These are phyloP conservation scores for Clunio marinus DNA, from an alignment of 2,888 invertebrate genomes.

Conservation along the genomic window DNA sequence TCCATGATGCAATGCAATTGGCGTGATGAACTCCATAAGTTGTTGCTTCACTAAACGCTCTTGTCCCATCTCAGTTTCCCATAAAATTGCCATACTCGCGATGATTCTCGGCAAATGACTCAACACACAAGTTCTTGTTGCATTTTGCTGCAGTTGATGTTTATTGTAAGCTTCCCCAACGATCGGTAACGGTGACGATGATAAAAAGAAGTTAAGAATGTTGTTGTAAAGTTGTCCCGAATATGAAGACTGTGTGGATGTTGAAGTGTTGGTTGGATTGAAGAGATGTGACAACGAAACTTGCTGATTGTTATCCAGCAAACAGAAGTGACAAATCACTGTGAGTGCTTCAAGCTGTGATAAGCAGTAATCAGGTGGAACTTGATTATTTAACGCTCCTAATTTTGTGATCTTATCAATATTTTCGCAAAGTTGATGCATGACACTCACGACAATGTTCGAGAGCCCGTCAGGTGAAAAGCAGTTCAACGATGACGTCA, in stretches of 20 bases:
- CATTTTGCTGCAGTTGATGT: conserved; percentile 48
- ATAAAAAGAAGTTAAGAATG: conserved; percentile 74
- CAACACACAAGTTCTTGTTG: conserved; percentile 69
- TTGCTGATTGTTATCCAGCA: conserved; percentile 62
- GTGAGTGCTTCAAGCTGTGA: conserved; percentile 74
- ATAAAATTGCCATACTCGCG: conserved; percentile 71
- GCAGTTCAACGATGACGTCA: conserved; percentile 75
- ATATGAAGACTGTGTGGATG: conserved; percentile 56
- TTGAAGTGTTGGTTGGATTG: conserved; percentile 54
- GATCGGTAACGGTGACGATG: conserved; percentile 54
- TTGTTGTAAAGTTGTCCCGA: conserved; percentile 73
- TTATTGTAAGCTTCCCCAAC: conserved; percentile 47
- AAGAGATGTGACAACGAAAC: conserved; percentile 56
- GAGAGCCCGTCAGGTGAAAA: conserved; percentile 68
- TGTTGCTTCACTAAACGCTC: conserved; percentile 62
- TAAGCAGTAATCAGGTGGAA: conserved; percentile 72
- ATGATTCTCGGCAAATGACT: conserved; percentile 77
- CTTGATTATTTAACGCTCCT: conserved; percentile 41
- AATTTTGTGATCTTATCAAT: conserved; percentile 61
- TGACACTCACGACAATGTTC: conserved; percentile 70
- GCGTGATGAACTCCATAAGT: conserved; percentile 75
- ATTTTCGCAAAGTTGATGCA: conserved; percentile 74
- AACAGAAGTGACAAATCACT: conserved; percentile 72
- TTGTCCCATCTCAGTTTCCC: conserved; percentile 66
- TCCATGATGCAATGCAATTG: conserved; percentile 77